Percentiles rank a stretch among this genome's conserved stretches.
Evolutionary conservation across 2,888 invertebrate genomes (phyloP).

Genomic region (Drosophila anomalata): DNA sequence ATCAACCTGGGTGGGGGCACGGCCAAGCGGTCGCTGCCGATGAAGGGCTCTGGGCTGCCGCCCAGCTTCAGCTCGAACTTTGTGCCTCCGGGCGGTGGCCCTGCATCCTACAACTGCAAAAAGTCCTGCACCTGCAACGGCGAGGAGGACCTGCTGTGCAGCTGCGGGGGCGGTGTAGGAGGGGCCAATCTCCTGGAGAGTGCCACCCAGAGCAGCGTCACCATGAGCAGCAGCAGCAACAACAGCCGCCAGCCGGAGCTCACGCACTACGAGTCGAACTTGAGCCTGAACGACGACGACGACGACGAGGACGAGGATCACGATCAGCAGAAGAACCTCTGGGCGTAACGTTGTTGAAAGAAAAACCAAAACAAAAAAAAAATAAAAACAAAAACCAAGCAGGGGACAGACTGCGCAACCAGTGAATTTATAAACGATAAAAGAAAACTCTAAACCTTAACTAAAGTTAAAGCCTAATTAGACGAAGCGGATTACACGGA

Average conservation of each 20-base stretch:
- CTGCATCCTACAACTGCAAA: constrained; percentile 79
- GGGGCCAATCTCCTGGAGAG: constrained; percentile 57
- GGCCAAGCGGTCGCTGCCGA: constrained; percentile 46
- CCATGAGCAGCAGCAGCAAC: constrained; percentile 79
- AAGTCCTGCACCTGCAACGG: constrained; percentile 79
- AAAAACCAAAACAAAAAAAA: constrained; percentile 1
- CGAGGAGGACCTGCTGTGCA: constrained; percentile 70
- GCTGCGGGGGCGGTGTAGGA: constrained; percentile 55
- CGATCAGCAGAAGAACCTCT: constrained; percentile 71
- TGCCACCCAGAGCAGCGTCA: constrained; percentile 78
- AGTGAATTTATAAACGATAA: constrained; percentile 44
- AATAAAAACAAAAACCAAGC: constrained; percentile 11
- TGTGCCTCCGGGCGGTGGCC: constrained; percentile 62
- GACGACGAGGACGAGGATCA: constrained; percentile 64
- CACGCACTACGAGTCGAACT: constrained; percentile 81
- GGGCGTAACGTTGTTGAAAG: constrained; percentile 78
- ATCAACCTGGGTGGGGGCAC: constrained; percentile 55
- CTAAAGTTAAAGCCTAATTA: constrained; percentile 19
- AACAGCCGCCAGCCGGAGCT: constrained; percentile 75
- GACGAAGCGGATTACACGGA: not conserved
- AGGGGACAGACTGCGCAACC: constrained; percentile 45
- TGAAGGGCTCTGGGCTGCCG: constrained; percentile 61
- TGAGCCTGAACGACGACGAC: constrained; percentile 74
- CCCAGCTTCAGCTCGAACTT: constrained; percentile 82
- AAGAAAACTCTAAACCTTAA: constrained; percentile 23